These are phyloP conservation scores for Poeciliopsis prolifica DNA, from an alignment of 2,113 vertebrate genomes.

Conservation along the genomic window DNA sequence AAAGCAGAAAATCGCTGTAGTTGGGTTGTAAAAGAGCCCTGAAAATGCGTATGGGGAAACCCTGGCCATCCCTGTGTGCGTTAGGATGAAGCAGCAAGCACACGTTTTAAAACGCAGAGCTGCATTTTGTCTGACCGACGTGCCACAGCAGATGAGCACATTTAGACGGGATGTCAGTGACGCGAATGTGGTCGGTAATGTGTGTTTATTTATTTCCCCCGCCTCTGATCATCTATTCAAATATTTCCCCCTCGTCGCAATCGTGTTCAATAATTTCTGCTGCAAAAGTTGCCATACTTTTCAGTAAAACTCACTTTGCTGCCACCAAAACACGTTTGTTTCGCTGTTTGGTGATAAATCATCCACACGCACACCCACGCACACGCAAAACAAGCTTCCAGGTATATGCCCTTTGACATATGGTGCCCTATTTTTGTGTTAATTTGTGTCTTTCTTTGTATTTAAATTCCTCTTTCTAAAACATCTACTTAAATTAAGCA, in stretches of 20 bases:
- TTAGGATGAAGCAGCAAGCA: background rate
- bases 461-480: too few species aligned
- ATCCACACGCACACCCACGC: too few species aligned
- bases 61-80: background rate
- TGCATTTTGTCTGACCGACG: background rate
- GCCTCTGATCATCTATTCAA: background rate
- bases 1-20: background rate
- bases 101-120: background rate
- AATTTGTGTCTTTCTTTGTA: too few species aligned
- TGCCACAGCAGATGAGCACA: background rate
- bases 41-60: background rate
- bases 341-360: background rate
- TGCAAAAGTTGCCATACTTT: background rate
- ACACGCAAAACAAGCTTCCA: too few species aligned
- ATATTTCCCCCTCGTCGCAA: background rate
- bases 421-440: too few species aligned
- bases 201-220: background rate
- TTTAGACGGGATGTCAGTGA: background rate
- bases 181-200: background rate
- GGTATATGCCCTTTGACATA: too few species aligned
- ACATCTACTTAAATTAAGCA: too few species aligned
- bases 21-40: background rate
- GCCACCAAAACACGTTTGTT: background rate
- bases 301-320: background rate
- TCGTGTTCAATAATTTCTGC: background rate